These are phyloP conservation scores for Anabacerthia variegaticeps DNA, from an alignment of 2,797 vertebrate genomes.

Conservation along the genomic window DNA sequence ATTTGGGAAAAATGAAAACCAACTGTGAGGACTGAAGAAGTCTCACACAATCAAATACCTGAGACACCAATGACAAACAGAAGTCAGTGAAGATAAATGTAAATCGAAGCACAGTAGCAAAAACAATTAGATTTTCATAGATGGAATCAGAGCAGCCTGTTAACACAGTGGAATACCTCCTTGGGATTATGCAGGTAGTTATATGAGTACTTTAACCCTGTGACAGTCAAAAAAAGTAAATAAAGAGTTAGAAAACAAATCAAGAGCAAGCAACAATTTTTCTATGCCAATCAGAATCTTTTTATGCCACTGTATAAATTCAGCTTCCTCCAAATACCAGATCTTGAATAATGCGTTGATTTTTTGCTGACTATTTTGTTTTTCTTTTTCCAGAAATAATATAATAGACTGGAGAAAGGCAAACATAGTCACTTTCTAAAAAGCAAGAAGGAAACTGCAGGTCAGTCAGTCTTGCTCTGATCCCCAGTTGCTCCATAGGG, in stretches of 20 bases:
- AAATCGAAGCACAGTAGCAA: background rate
- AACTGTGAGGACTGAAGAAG: background rate
- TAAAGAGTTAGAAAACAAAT: background rate
- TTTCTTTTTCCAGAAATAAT: background rate
- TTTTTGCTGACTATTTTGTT: background rate
- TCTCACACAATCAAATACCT: background rate
- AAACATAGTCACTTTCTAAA: background rate
- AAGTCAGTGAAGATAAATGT: background rate
- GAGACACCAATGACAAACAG: background rate
- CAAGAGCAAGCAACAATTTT: background rate
- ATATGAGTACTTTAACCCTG: background rate
- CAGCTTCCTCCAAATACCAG: background rate
- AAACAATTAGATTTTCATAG: background rate
- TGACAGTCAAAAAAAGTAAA: background rate
- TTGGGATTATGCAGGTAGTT: background rate
- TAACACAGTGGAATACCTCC: background rate
- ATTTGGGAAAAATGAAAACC: background rate
- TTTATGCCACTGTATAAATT: background rate
- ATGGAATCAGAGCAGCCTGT: background rate
- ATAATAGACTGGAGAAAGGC: background rate
- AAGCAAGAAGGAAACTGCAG: background rate
- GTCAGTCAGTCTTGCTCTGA: background rate
- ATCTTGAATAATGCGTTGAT: background rate
- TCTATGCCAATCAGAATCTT: background rate
- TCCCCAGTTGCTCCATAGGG: fast-evolving